These are phyloP conservation scores for Alviniconcha marisindica DNA, from an alignment of 1,140 invertebrate species.

Conservation along the genomic window DNA sequence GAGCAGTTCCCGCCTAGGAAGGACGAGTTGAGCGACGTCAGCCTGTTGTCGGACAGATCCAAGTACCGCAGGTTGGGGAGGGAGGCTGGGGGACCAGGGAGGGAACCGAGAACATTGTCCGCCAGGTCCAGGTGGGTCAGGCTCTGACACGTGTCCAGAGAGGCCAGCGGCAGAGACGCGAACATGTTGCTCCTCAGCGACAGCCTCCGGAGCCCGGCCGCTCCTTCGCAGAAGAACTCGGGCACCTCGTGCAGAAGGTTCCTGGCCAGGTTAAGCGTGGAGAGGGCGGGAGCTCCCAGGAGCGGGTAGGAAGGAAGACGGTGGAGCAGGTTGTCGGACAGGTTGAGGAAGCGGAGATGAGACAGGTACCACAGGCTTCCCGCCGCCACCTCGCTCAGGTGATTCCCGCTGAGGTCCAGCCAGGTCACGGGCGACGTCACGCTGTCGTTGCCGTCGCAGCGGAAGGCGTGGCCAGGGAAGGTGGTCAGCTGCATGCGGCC, in stretches of 20 bases:
- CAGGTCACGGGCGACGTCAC: not conserved
- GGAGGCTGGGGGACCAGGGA: not conserved
- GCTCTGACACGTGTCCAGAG: not conserved
- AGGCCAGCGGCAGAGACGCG: not conserved
- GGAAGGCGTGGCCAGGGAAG: conserved; percentile 12
- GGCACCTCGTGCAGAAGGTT: conserved; percentile 17
- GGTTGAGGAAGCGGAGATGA: conserved; percentile 26
- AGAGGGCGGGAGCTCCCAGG: not conserved
- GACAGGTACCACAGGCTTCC: conserved; percentile 26
- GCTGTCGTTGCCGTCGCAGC: conserved; percentile 17
- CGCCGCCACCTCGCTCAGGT: conserved; percentile 9
- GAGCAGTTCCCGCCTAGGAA: not conserved
- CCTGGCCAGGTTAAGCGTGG: not conserved
- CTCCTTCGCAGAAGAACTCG: conserved; percentile 21
- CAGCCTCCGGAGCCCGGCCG: not conserved
- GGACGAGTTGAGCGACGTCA: not conserved
- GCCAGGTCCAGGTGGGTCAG: conserved; percentile 19
- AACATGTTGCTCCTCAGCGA: conserved; percentile 7
- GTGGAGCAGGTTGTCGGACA: conserved; percentile 21
- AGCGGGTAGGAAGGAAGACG: conserved; percentile 13
- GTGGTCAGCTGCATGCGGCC: not conserved
- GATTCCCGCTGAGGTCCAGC: conserved; percentile 19
- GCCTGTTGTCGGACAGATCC: conserved; percentile 3
- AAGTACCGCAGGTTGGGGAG: conserved; percentile 1
- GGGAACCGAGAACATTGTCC: not conserved